These are phyloP conservation scores for Agrochola macilenta DNA, from an alignment of 2,888 invertebrate species.

Conservation along the genomic window DNA sequence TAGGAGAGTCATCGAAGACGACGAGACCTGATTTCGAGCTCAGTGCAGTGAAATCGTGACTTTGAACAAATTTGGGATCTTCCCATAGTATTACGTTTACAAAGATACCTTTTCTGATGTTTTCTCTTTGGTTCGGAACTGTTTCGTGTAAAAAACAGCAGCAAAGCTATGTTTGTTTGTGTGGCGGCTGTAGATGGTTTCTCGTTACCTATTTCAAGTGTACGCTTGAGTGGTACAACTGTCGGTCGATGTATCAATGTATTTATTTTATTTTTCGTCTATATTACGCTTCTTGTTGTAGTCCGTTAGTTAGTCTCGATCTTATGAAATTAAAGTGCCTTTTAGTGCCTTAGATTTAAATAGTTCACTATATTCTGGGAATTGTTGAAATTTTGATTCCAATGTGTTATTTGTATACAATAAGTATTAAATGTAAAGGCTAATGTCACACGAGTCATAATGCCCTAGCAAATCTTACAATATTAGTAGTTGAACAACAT, in stretches of 20 bases:
- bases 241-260: conserved; percentile 77
- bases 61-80: conserved; percentile 80
- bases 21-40: conserved; percentile 82
- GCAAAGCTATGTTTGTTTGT: conserved; percentile 62
- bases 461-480: conserved; percentile 12
- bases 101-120: conserved; percentile 66
- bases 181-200: conserved; percentile 59
- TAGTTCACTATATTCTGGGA: conserved; percentile 60
- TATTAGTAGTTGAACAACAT: conserved; percentile 23
- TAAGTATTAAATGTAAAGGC: conserved; percentile 63
- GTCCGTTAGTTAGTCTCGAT: conserved; percentile 78
- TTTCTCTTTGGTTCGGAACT: conserved; percentile 56
- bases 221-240: conserved; percentile 59
- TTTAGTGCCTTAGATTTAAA: conserved; percentile 78
- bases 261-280: conserved; percentile 77
- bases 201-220: conserved; percentile 64
- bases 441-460: conserved; percentile 55
- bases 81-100: conserved; percentile 78
- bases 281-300: conserved; percentile 84
- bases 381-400: conserved; percentile 66
- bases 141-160: conserved; percentile 55
- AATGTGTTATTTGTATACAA: conserved; percentile 62
- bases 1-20: conserved; percentile 79
- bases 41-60: conserved; percentile 79
- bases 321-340: conserved; percentile 78